Base-by-base conservation (phyloP, 2,888 invertebrate genomes). In the Platerodrilus igneus region DNA sequence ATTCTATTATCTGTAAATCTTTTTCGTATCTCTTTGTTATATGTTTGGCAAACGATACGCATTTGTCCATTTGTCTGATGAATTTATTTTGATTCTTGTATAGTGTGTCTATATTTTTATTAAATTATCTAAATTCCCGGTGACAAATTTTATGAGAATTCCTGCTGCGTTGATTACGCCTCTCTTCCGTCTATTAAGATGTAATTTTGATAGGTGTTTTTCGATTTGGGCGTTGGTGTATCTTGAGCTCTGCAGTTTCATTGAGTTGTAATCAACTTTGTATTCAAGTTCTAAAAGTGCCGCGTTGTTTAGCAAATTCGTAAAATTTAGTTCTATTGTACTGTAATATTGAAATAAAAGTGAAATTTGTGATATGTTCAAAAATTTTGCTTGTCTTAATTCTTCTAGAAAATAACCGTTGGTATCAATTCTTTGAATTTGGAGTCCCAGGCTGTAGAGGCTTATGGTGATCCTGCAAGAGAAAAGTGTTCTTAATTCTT, bases 311-410 rank as follows among this genome's bases (percentile, higher is more conserved):
- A 46, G 29, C 19, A 51, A 11, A 18, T 37, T 32, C 20, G 17
- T 28, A 22, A 41, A 49, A 33, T 38, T 51, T 19, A 36, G 10
- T 21, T 49, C 45, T 47, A 49, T 29, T n/a, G n/a, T 8, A 32
- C 23, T 25, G 20, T 51, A 16, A 51, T 35, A 30, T 51, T 51
- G 44, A 47, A 45, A 22, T 51, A 51, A 33, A 51, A 51, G 36
- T 51, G 47, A 30, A 49, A 49, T 21, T 49, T 49, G 35, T 47
- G 51, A 31, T 37, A 49, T 22, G 16, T 35, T 20, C 6, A 51
- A 9, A 2, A 35, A 8, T 39, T 37, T 51, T 4, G 38, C 29
- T 18, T 20, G 13, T 25, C 49, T 41, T 30, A 51, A 9, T 5
- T 49, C 32, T 37, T 48, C 47, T 4, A 27, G 10, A 9, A 51